Percentiles rank a stretch among this genome's conserved stretches.
phyloP scores from a whole-genome alignment of 2,113 vertebrate species.

The Nerophis lumbriciformis region DNA sequence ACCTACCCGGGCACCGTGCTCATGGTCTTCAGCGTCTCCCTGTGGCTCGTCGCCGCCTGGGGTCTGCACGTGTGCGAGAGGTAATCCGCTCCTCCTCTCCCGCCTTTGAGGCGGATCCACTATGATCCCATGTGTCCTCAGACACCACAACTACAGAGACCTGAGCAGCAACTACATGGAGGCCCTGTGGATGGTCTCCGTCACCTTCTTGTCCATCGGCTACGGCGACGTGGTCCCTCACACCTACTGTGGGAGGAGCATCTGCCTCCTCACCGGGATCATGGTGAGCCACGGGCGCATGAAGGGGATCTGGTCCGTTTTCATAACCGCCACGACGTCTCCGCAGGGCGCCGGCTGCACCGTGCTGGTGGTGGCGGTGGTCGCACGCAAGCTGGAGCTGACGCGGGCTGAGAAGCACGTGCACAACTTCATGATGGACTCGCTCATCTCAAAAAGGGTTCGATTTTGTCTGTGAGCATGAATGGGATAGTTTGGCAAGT shows the following conservation, averaged over 20 bases:
- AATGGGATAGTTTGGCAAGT: background rate
- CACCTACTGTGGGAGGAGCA: slow-evolving; percentile 94
- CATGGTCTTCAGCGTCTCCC: slow-evolving; percentile 91
- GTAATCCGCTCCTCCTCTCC: slow-evolving; percentile 41
- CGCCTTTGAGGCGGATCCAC: too few species aligned
- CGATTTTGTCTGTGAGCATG: background rate
- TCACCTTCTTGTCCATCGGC: slow-evolving; percentile 95
- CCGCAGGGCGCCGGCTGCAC: slow-evolving; percentile 89
- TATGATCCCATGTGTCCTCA: slow-evolving; percentile 34
- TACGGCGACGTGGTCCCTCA: slow-evolving; percentile 96
- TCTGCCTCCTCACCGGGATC: slow-evolving; percentile 92
- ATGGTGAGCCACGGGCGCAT: slow-evolving; percentile 74
- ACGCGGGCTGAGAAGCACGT: slow-evolving; percentile 94
- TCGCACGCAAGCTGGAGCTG: slow-evolving; percentile 89
- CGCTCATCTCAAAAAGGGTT: slow-evolving; percentile 90
- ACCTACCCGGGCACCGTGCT: slow-evolving; percentile 90
- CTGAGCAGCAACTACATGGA: slow-evolving; percentile 96
- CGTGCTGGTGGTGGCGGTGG: slow-evolving; percentile 89
- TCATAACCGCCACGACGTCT: background rate
- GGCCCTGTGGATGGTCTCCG: slow-evolving; percentile 95
- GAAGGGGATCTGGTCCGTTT: background rate
- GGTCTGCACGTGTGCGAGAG: slow-evolving; percentile 91
- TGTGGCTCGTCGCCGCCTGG: slow-evolving; percentile 93
- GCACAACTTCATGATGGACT: slow-evolving; percentile 98
- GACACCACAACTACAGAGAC: slow-evolving; percentile 93